Evolutionary conservation across 2,797 vertebrate genomes (phyloP).

Genomic region (Allobates femoralis): DNA sequence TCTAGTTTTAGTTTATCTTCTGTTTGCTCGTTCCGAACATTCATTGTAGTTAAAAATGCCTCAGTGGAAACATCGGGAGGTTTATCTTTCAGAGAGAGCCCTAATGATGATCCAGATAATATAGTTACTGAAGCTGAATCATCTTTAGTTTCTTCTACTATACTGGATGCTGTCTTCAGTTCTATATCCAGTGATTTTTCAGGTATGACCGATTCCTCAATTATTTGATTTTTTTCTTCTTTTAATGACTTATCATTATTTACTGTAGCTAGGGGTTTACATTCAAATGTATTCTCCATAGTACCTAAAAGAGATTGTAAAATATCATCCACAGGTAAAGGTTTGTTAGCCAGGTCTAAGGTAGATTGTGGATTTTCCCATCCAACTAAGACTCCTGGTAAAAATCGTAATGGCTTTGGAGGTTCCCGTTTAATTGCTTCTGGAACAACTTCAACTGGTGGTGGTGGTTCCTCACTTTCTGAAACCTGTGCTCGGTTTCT

Average conservation of each 20-base stretch:
- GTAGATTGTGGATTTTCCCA: slow-evolving; percentile 89
- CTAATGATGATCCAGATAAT: slow-evolving; percentile 68
- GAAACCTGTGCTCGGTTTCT: slow-evolving; percentile 79
- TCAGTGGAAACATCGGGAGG: slow-evolving; percentile 95
- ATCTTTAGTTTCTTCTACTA: slow-evolving; percentile 66
- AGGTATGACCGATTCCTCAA: slow-evolving; percentile 71
- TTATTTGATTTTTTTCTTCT: slow-evolving; percentile 64
- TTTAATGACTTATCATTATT: slow-evolving; percentile 73
- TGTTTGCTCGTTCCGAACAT: slow-evolving; percentile 75
- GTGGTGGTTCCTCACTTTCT: slow-evolving; percentile 74
- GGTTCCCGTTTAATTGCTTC: slow-evolving; percentile 80
- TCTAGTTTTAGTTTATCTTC: slow-evolving; percentile 72
- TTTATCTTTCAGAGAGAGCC: slow-evolving; percentile 90
- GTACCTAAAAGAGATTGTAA: slow-evolving; percentile 77
- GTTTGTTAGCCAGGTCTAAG: slow-evolving; percentile 83
- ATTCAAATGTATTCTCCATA: slow-evolving; percentile 71
- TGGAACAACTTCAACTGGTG: slow-evolving; percentile 76
- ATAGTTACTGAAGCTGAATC: slow-evolving; percentile 62
- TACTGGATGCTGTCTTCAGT: slow-evolving; percentile 66
- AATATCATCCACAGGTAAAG: slow-evolving; percentile 77
- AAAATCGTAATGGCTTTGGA: slow-evolving; percentile 91
- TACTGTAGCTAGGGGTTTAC: slow-evolving; percentile 67
- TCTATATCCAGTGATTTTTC: slow-evolving; percentile 74
- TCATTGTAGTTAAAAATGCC: slow-evolving; percentile 86
- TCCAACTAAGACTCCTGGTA: slow-evolving; percentile 93